A percentile compares a stretch with the other conserved stretches of the same genome.
phyloP scores from a whole-genome alignment of 1,140 invertebrate species.

The Pomacea maculata region DNA sequence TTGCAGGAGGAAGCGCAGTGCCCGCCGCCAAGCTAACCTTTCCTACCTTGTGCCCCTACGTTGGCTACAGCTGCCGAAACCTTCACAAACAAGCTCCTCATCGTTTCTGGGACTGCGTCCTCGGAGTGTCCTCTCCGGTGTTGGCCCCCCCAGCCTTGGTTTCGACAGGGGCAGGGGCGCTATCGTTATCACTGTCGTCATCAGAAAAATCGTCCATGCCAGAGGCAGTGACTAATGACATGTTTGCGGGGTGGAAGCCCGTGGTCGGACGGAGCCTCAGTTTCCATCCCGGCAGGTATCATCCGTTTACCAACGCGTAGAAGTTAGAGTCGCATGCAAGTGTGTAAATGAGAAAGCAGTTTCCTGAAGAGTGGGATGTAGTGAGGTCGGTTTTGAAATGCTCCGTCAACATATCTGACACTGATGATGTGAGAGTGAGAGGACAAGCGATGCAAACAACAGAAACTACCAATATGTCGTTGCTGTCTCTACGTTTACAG shows the following conservation, averaged over 20 bases:
- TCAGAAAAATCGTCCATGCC: neutral
- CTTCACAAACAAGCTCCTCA: conserved; percentile 9
- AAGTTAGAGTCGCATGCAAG: no score
- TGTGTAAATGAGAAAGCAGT: no score
- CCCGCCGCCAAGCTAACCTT: neutral
- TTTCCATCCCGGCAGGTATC: neutral
- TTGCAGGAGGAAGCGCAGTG: no score
- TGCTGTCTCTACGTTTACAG: no score
- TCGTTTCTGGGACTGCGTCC: conserved; percentile 19
- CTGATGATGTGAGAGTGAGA: no score
- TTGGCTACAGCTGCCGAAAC: conserved; percentile 20
- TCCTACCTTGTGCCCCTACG: conserved; percentile 20
- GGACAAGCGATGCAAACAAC: no score
- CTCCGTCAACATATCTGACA: no score
- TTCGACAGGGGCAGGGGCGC: no score
- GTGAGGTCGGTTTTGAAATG: no score
- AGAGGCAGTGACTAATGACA: neutral
- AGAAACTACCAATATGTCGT: no score
- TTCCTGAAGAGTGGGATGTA: no score
- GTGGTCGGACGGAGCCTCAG: neutral
- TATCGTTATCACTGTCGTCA: neutral
- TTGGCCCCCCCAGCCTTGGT: neutral
- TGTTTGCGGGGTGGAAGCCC: neutral
- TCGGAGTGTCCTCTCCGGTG: neutral
- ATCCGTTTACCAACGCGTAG: conserved; percentile 10